Conservation (phyloP, 2,113 vertebrate species). For the Chionomys nivalis region DNA sequence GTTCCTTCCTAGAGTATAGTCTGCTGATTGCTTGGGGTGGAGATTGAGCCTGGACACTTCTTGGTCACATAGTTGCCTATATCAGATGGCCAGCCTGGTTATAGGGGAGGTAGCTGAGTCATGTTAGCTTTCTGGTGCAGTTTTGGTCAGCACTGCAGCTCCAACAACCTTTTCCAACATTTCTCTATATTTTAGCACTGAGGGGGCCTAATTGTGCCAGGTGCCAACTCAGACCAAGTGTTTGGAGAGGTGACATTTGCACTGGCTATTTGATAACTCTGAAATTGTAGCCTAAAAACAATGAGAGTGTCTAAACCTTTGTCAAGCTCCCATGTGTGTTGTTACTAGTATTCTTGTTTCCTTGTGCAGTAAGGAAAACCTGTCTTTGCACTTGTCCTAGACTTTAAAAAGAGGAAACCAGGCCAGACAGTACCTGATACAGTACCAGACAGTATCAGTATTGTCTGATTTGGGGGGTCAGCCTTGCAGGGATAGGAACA, state of each 20-base stretch:
- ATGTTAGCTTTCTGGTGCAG: background rate
- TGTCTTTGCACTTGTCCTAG: background rate
- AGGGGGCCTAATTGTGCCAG: background rate
- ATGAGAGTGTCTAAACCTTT: background rate
- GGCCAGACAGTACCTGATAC: background rate
- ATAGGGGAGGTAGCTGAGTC: rapidly evolving
- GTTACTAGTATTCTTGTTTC: background rate
- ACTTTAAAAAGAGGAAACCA: background rate
- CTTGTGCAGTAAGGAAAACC: background rate
- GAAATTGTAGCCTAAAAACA: rapidly evolving
- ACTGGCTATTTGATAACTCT: background rate
- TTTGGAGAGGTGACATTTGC: background rate
- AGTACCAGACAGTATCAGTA: background rate
- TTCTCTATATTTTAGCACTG: background rate
- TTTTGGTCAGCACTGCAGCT: background rate
- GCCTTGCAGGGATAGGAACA: too few species aligned
- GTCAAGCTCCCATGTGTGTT: background rate
- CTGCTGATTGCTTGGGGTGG: background rate
- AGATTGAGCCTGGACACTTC: background rate
- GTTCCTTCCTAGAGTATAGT: background rate
- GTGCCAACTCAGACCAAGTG: background rate
- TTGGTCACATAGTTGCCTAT: rapidly evolving
- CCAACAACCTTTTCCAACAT: background rate
- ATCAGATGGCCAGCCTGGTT: too few species aligned
- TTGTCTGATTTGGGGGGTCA: background rate